These are phyloP conservation scores for Ditylenchus dipsaci DNA, from an alignment of 1,140 invertebrate species.

Conservation along the genomic window DNA sequence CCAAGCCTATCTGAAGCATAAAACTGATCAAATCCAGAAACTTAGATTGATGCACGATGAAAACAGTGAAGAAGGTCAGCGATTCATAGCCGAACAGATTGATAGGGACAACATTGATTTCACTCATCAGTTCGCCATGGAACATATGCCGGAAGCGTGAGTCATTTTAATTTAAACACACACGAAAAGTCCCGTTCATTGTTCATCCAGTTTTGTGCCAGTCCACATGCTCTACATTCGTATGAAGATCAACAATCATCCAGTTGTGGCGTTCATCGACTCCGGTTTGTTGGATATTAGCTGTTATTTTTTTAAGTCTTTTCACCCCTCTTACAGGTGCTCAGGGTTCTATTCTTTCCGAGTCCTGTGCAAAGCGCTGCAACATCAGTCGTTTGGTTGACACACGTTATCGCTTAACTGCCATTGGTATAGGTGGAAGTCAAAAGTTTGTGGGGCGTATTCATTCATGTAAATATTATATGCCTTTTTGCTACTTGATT, in stretches of 20 bases:
- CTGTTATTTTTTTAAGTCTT: not conserved
- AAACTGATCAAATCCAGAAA: constrained; percentile 11
- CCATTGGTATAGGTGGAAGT: constrained; percentile 82
- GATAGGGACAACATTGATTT: constrained; percentile 25
- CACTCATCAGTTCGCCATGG: constrained; percentile 30
- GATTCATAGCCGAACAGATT: constrained; percentile 26
- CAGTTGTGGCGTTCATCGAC: constrained; percentile 42
- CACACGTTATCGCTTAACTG: constrained; percentile 85
- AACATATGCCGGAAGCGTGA: constrained; percentile 30
- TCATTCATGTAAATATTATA: constrained; percentile 72
- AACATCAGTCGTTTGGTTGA: constrained; percentile 93
- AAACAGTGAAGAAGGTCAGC: constrained; percentile 30
- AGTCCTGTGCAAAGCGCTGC: constrained; percentile 70
- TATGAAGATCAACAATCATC: constrained; percentile 42
- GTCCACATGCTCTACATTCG: constrained; percentile 48
- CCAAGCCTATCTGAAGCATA: constrained; percentile 11
- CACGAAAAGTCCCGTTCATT: not conserved
- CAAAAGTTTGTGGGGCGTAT: constrained; percentile 91
- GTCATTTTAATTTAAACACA: not conserved
- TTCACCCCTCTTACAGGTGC: constrained; percentile 43
- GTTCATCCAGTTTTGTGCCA: constrained; percentile 17
- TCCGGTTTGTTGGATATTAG: constrained; percentile 18
- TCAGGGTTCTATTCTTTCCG: constrained; percentile 63
- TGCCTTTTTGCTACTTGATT: not conserved
- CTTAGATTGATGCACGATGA: constrained; percentile 24